These are phyloP conservation scores for Pseudomyrmex gracilis DNA, from an alignment of 1,140 invertebrate species.

Conservation along the genomic window DNA sequence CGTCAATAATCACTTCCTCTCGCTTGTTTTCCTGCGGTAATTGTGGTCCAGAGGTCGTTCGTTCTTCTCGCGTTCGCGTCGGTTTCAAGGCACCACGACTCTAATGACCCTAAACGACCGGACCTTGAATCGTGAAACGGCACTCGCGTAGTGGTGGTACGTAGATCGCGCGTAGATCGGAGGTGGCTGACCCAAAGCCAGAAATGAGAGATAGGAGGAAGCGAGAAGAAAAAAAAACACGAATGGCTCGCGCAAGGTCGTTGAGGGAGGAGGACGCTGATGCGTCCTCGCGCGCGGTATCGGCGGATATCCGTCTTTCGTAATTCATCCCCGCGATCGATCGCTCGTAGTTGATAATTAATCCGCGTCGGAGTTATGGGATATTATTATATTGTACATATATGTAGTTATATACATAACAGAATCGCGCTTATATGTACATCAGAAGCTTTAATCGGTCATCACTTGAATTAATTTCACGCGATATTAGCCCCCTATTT, in stretches of 20 bases:
- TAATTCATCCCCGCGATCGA: constrained; percentile 54
- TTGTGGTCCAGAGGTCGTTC: constrained; percentile 12
- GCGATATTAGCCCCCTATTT: neutral
- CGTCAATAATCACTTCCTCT: constrained; percentile 23
- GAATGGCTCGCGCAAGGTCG: constrained; percentile 29
- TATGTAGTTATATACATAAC: constrained; percentile 14
- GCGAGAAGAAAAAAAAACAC: constrained; percentile 17
- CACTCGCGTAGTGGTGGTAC: neutral
- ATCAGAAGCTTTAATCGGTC: constrained; percentile 16
- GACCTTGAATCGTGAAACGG: constrained; percentile 56
- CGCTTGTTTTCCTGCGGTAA: constrained; percentile 10
- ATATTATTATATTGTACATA: too few species aligned
- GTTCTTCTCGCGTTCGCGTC: constrained; percentile 1
- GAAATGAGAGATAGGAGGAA: neutral
- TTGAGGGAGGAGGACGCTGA: neutral
- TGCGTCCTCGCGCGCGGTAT: constrained; percentile 37
- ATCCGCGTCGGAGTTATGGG: neutral
- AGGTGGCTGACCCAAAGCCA: constrained; percentile 53
- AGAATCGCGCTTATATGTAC: neutral
- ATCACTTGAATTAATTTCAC: neutral
- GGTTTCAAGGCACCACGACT: constrained; percentile 32
- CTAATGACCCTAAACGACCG: constrained; percentile 51
- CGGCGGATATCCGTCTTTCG: constrained; percentile 63
- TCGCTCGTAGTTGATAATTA: constrained; percentile 42
- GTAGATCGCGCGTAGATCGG: constrained; percentile 19